phyloP scores from a whole-genome alignment of 2,888 invertebrate genomes.

The Volucella inanis region DNA sequence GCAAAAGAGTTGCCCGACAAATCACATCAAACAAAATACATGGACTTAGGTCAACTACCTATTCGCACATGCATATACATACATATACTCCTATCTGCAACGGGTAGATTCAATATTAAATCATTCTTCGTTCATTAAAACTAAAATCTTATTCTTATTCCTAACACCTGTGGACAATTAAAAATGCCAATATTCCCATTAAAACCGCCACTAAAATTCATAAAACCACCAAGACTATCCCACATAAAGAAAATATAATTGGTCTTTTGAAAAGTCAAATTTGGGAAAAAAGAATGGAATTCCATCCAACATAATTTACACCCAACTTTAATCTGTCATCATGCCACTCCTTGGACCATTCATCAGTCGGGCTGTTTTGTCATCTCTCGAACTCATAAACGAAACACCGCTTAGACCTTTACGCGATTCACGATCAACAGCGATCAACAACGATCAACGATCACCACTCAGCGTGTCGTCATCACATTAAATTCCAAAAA shows the following conservation, averaged over 20 bases:
- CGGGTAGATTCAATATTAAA: no score
- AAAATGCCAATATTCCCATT: no score
- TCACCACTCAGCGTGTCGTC: slow-evolving; percentile 62
- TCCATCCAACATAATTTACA: slow-evolving; percentile 69
- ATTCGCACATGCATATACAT: no score
- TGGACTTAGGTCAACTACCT: no score
- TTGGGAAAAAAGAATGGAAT: slow-evolving; percentile 45
- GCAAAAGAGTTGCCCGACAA: no score
- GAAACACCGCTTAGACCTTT: slow-evolving; percentile 52
- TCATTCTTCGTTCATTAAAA: no score
- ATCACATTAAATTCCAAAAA: slow-evolving; percentile 69
- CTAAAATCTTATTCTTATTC: no score
- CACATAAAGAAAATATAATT: slow-evolving; percentile 38
- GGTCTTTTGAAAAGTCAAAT: slow-evolving; percentile 22
- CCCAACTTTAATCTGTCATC: slow-evolving; percentile 73
- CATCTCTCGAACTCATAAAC: slow-evolving; percentile 69
- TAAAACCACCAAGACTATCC: background rate
- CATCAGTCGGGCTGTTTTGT: slow-evolving; percentile 67
- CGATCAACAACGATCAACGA: background rate
- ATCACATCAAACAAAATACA: no score
- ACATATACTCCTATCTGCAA: no score
- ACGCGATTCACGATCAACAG: background rate
- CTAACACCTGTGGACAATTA: no score
- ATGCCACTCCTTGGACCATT: slow-evolving; percentile 69
- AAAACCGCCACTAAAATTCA: no score